Base-by-base conservation (phyloP, 2,888 invertebrate species). In the Tenodera sinensis region DNA sequence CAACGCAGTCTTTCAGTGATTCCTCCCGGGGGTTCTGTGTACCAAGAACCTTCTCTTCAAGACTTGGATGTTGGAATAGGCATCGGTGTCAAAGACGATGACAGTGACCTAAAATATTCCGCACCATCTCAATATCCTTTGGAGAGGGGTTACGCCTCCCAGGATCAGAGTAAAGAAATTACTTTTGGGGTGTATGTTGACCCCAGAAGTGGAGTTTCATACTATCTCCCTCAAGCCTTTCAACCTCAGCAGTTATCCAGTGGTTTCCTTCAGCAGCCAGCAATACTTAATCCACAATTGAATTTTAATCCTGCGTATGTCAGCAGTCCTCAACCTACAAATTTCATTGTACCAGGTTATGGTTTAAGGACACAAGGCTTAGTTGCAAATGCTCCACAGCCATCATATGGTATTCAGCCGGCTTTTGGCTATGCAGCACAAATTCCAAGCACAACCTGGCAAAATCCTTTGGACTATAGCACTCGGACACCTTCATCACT, bases 11-110 rank as follows among this genome's bases (percentile, higher is more conserved):
- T 86, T 25, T 7, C 28, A 3, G 6, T 1, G 25, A 7, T 81
- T 8, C 9, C 42, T 84, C 86, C 71, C 4, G 88, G 88, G 1
- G 54, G 9, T 84, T 30, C 27, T 20, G 25, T 84, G 27, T 85
- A 42, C 28, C 87, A 84, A 15, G 87, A 88, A 20, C 54, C 88
- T 2, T 86, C 88, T 27, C 87, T 86, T 27, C 82, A 87, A 27
- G 89, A 90, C 42, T 85, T 90, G 2, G 88, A 88, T 30, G 86
- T 90, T 27, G 89, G 88, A 9, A 83, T 90, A 30, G 87, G 34
- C 12, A 86, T 88, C 20, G 89, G 89, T 28, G 86, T 84, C 83
- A 83, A 83, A 30, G 89, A 90, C 34, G 88, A 85, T 81, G 20
- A 28, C n/a, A 87, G 27, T 8, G 87, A 87, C n/a, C 12, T 87